Conservation (phyloP, 2,888 invertebrate species). For the Seira ritae region DNA sequence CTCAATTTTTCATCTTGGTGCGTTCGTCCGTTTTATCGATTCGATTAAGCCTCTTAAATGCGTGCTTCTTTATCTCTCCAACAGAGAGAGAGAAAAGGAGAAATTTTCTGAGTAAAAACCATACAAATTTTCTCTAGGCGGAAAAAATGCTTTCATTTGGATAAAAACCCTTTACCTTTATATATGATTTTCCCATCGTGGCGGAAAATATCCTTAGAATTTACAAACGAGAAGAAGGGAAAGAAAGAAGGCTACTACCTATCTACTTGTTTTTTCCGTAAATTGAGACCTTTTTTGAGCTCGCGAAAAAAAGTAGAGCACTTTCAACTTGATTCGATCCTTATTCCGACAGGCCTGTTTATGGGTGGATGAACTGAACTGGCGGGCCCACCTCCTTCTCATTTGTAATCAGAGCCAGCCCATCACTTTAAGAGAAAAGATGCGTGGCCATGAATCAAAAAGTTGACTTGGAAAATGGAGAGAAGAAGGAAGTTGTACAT, state of each 20-base stretch:
- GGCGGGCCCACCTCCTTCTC: no score
- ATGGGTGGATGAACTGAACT: no score
- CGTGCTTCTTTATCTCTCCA: constrained; percentile 15
- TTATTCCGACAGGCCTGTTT: no score
- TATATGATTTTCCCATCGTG: not conserved
- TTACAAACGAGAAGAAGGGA: not conserved
- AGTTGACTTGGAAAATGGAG: no score
- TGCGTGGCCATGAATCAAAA: constrained; percentile 34
- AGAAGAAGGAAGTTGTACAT: no score
- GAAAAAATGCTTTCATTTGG: not conserved
- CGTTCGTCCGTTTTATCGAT: constrained; percentile 17
- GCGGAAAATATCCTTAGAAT: not conserved
- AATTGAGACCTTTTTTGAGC: no score
- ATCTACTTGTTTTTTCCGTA: not conserved
- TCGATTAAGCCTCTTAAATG: constrained; percentile 21
- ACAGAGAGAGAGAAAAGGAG: not conserved
- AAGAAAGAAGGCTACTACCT: not conserved
- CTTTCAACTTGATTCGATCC: no score
- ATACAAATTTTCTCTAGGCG: not conserved
- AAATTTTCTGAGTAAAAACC: not conserved
- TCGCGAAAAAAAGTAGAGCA: no score
- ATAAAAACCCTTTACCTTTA: not conserved
- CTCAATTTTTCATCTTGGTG: not conserved
- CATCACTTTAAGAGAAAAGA: constrained; percentile 25
- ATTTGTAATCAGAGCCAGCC: constrained; percentile 48